phyloP scores from a whole-genome alignment of 2,113 vertebrate genomes.

The Cyanoramphus novaezelandiae region DNA sequence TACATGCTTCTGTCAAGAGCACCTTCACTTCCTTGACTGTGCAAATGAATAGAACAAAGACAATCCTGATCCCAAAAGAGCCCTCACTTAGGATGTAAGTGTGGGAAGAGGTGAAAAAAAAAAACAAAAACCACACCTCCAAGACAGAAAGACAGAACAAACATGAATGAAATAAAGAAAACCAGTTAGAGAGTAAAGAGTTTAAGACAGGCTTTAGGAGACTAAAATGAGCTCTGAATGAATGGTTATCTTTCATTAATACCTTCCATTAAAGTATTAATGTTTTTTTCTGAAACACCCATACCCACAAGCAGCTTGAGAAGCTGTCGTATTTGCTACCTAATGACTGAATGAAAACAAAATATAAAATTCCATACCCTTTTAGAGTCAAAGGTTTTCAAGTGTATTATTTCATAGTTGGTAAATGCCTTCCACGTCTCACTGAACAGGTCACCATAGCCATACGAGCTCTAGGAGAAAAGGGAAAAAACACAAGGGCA shows the following conservation, averaged over 20 bases:
- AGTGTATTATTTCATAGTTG: conserved; percentile 86
- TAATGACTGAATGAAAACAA: neutral
- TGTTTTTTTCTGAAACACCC: neutral
- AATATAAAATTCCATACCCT: conserved; percentile 76
- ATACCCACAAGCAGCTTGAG: neutral
- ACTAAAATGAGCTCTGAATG: neutral
- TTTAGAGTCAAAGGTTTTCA: conserved; percentile 92
- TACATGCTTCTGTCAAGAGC: neutral
- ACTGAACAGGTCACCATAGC: conserved; percentile 93
- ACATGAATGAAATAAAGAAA: neutral
- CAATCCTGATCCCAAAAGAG: neutral
- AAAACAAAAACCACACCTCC: neutral
- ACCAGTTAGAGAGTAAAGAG: neutral
- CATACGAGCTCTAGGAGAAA: conserved; percentile 85
- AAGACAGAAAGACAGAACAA: neutral
- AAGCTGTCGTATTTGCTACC: neutral
- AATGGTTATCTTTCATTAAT: neutral
- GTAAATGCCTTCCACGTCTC: conserved; percentile 94
- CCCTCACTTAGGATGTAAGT: neutral
- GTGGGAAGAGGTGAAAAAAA: neutral
- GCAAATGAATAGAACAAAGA: conserved; percentile 24
- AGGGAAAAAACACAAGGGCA: neutral
- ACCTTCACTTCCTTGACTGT: neutral
- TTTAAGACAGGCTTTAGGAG: neutral
- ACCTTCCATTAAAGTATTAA: neutral